These are phyloP conservation scores for Paramormyrops kingsleyae DNA, from an alignment of 2,113 vertebrate genomes.

Conservation along the genomic window DNA sequence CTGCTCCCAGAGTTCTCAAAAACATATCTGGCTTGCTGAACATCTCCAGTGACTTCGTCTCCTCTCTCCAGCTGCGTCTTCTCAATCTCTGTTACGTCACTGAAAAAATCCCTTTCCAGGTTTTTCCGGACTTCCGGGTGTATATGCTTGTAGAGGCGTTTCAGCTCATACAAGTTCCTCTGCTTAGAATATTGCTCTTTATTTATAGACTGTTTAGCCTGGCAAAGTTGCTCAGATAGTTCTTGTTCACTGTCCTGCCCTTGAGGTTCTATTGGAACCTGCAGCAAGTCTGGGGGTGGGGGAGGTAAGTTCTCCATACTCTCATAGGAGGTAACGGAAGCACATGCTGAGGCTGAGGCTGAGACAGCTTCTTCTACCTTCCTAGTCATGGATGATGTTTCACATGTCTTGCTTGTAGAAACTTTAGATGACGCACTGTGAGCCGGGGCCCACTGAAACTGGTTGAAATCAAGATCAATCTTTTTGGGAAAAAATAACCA, in stretches of 20 bases:
- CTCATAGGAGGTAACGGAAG: slow-evolving; percentile 41
- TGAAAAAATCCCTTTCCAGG: slow-evolving; percentile 68
- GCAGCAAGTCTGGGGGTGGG: slow-evolving; percentile 52
- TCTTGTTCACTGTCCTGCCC: slow-evolving; percentile 57
- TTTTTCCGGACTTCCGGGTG: slow-evolving; percentile 74
- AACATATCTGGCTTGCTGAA: slow-evolving; percentile 60
- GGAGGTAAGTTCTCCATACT: slow-evolving; percentile 59
- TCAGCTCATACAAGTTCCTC: slow-evolving; percentile 72
- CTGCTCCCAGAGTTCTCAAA: slow-evolving; percentile 69
- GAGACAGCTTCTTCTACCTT: slow-evolving; percentile 22
- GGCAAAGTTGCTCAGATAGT: slow-evolving; percentile 32
- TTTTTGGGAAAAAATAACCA: slow-evolving; percentile 51
- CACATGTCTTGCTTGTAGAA: slow-evolving; percentile 48
- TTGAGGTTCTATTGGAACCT: slow-evolving; percentile 48
- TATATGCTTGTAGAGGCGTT: slow-evolving; percentile 74
- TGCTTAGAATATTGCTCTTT: slow-evolving; percentile 71
- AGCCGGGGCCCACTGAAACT: slow-evolving; percentile 64
- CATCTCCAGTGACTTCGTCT: slow-evolving; percentile 57
- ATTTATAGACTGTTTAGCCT: slow-evolving; percentile 44
- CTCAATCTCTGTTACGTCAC: slow-evolving; percentile 63
- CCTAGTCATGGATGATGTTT: slow-evolving; percentile 45
- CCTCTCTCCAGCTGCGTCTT: slow-evolving; percentile 42
- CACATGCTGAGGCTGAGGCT: slow-evolving; percentile 35
- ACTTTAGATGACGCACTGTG: slow-evolving; percentile 47
- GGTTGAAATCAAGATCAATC: slow-evolving; percentile 70